phyloP scores from a whole-genome alignment of 2,797 vertebrate species.

The Enteromius fasciolatus region DNA sequence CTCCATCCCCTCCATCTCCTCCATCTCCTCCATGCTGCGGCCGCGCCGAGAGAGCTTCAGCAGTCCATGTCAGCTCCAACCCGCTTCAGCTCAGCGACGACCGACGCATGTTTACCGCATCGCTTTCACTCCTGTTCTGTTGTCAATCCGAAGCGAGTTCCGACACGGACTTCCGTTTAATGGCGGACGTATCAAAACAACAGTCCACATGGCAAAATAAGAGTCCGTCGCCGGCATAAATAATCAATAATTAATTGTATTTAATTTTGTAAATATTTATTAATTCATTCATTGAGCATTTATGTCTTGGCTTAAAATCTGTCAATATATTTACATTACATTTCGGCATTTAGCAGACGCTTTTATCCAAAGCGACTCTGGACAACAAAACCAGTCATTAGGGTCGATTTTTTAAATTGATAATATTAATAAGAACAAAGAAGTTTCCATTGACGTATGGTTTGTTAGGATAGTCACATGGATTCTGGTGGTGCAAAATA shows the following conservation, averaged over 20 bases:
- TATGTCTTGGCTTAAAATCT: background rate
- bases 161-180: constrained; percentile 5
- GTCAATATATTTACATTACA: background rate
- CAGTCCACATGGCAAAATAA: constrained; percentile 8
- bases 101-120: background rate
- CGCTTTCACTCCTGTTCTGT: background rate
- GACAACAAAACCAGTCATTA: background rate
- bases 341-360: too few species aligned
- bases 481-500: too few species aligned
- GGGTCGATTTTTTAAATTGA: too few species aligned
- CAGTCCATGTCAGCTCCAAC: background rate
- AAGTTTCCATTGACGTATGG: background rate
- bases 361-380: background rate
- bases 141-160: background rate
- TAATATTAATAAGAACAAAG: background rate
- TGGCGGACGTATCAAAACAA: background rate
- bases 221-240: background rate
- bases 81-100: background rate
- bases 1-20: background rate
- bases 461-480: background rate
- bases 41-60: background rate
- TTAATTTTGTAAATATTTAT: background rate
- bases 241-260: background rate
- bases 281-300: background rate
- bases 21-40: constrained; percentile 27